Evolutionary conservation across 2,888 invertebrate genomes (phyloP).

Genomic region (Lasius platythorax): DNA sequence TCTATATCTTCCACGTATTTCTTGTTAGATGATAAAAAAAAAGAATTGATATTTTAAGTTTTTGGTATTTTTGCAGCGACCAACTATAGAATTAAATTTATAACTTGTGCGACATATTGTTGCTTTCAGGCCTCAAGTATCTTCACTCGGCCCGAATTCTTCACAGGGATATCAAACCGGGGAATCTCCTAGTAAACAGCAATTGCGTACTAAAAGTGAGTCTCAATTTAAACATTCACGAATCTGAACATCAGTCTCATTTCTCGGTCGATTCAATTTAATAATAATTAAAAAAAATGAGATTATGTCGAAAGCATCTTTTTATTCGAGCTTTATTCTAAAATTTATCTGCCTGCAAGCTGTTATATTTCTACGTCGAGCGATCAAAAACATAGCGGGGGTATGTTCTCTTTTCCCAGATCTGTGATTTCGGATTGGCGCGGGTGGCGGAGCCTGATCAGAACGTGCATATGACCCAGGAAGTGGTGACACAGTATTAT

Average conservation of each 20-base stretch:
- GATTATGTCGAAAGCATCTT: not conserved
- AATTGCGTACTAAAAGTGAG: slow-evolving; percentile 98
- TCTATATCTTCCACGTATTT: not conserved
- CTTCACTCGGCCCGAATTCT: slow-evolving; percentile 99
- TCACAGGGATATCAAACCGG: slow-evolving; percentile 99
- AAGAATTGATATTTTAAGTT: not conserved
- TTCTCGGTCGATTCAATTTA: not conserved
- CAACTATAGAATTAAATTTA: not conserved
- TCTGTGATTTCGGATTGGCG: slow-evolving; percentile 99
- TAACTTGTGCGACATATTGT: slow-evolving; percentile 40
- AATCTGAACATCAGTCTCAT: not conserved
- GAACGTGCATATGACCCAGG: slow-evolving; percentile 98
- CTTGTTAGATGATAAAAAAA: not conserved
- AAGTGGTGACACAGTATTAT: slow-evolving; percentile 99
- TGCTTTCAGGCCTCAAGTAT: slow-evolving; percentile 95
- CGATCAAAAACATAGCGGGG: not conserved
- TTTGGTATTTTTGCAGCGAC: not conserved
- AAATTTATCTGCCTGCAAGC: slow-evolving; percentile 10
- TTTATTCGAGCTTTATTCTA: not conserved
- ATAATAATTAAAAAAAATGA: not conserved
- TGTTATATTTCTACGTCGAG: not conserved
- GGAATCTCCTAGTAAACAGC: slow-evolving; percentile 99
- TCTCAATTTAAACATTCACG: not conserved
- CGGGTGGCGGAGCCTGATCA: slow-evolving; percentile 98
- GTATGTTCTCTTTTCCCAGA: slow-evolving; percentile 87